Evolutionary conservation across 2,888 invertebrate genomes (phyloP), one percentile per base, ranked within the genome.

Genomic region (Netelia fuscicornis): DNA sequence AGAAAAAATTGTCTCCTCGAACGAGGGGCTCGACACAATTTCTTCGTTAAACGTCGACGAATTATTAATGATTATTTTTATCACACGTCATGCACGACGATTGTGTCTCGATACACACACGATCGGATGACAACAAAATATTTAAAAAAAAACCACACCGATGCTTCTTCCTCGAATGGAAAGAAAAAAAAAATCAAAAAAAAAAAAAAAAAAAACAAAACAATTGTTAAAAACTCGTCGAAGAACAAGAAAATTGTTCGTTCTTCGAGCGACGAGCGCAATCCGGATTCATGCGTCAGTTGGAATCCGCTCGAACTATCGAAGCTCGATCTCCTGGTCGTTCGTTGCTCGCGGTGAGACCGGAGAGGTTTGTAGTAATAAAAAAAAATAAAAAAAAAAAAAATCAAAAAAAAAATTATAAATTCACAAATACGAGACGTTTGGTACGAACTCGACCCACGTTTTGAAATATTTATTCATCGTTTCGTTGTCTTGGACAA

Each of bases 31-130:
- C 48, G 71, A 17, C 17, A 52, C 10, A 13, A 56, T 48, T 67
- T 71, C 23, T 44, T 67, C 65, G 23, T 25, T 77, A 17, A 58
- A 42, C 65, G 25, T 67, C 68, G 70, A 76, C 37, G 70, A 79
- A 17, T 17, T 17, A 68, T 60, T 78, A 9, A 20, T 23, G 44
- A 83, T 79, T 54, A 64, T 17, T 72, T 76, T 58, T 3, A 30
- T 80, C 84, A 81, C 76, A 81, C 76, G 64, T 76, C 76, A 83
- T 83, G 83, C 83, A 75, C 79, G 85, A 58, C 17, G 25, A 17
- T 17, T 17, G 17, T 30, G 30, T 30, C 5, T 52, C 44, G 62
- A 37, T 17, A 13, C 13, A 13, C 13, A 3, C 52, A 8, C 25
- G 30, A 52, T 48, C 44, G 25, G 3, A 37, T 30, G 25, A 58